Evolutionary conservation across 1,140 invertebrate species (phyloP).

Genomic region (Trichogramma pretiosum): DNA sequence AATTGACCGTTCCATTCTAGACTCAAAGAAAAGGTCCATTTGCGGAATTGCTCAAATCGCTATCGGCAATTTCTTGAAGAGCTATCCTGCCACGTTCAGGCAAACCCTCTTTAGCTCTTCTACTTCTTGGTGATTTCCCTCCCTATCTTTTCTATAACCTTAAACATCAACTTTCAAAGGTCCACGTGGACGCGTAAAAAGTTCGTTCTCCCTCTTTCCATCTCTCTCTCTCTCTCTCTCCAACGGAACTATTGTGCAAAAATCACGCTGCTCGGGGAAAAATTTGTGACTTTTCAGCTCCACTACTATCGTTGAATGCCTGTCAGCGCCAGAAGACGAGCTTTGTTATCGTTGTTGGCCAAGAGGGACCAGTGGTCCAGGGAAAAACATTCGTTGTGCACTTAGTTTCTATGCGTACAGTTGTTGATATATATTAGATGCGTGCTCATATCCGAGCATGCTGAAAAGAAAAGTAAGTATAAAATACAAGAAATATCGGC

Average conservation of each 20-base stretch:
- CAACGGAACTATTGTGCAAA: conserved; percentile 31
- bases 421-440: too few species aligned
- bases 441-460: too few species aligned
- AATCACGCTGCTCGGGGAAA: conserved; percentile 7
- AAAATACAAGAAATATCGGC: too few species aligned
- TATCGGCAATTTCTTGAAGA: conserved; percentile 35
- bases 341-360: conserved; percentile 30
- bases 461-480: too few species aligned
- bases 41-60: conserved; percentile 42
- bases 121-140: not conserved
- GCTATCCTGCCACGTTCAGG: conserved; percentile 5
- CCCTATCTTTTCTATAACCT: not conserved
- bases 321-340: conserved; percentile 43
- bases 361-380: conserved; percentile 34
- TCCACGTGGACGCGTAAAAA: conserved; percentile 26
- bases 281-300: conserved; percentile 3
- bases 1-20: conserved; percentile 36
- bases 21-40: conserved; percentile 36
- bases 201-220: too few species aligned
- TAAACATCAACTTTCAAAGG: conserved; percentile 23
- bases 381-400: conserved; percentile 42
- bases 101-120: not conserved
- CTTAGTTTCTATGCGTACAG: too few species aligned
- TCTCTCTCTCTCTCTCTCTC: too few species aligned
- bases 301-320: conserved; percentile 35